phyloP scores from a whole-genome alignment of 2,797 vertebrate species.

The Enteromius argenteus region DNA sequence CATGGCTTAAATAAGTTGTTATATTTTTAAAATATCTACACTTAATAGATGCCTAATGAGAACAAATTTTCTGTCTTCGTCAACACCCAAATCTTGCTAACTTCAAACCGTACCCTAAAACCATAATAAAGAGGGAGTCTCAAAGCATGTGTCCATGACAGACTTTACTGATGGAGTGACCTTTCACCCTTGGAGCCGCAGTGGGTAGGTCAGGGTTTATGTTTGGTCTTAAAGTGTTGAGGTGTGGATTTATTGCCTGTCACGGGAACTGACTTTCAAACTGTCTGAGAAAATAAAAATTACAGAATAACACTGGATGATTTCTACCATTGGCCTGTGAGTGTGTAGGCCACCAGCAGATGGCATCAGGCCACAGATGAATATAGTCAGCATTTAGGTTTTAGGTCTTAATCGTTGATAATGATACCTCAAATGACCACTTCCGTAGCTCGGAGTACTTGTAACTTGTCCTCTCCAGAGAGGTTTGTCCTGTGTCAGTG shows the following conservation, averaged over 20 bases:
- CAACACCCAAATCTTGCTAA: not conserved
- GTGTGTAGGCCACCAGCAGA: not conserved
- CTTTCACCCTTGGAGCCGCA: not conserved
- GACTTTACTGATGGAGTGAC: not conserved
- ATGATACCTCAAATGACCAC: not conserved
- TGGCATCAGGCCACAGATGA: not conserved
- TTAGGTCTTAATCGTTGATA: not conserved
- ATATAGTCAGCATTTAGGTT: not conserved
- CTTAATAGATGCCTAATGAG: not conserved
- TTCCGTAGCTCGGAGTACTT: not conserved
- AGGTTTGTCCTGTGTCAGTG: not conserved
- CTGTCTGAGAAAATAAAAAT: not conserved
- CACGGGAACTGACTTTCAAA: not conserved
- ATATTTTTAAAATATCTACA: not conserved
- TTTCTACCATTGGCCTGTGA: too few species aligned
- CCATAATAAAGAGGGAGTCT: not conserved
- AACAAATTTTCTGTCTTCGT: not conserved
- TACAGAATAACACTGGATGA: not conserved
- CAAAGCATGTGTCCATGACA: not conserved
- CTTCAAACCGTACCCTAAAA: not conserved
- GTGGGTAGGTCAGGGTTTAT: not conserved
- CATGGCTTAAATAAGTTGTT: not conserved
- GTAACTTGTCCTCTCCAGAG: not conserved
- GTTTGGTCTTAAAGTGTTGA: not conserved
- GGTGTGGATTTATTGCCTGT: not conserved